Evolutionary conservation across 2,888 invertebrate species (phyloP).

Genomic region (Neoaliturus tenellus): DNA sequence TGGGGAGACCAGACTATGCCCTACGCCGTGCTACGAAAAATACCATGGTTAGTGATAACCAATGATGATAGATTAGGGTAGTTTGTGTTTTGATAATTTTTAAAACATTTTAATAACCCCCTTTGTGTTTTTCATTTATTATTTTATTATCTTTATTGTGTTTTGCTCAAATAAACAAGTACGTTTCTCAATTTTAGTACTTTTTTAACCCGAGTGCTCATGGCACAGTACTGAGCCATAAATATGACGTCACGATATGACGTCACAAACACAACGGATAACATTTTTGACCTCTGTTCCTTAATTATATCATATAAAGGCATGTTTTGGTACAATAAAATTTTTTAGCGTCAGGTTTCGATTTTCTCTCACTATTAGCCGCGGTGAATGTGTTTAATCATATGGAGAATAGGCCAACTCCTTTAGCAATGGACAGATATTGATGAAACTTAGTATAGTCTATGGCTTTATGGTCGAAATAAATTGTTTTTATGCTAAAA

Average conservation of each 20-base stretch:
- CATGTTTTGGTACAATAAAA: background rate
- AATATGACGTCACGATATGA: background rate
- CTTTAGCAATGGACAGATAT: too few relatives aligned
- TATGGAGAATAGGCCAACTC: too few relatives aligned
- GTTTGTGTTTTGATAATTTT: background rate
- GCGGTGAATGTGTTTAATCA: background rate
- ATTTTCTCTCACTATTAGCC: background rate
- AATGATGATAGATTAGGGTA: background rate
- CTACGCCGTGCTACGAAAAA: slow-evolving; percentile 8
- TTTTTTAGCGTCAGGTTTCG: background rate
- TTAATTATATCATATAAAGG: background rate
- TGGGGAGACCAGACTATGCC: background rate
- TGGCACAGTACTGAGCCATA: background rate
- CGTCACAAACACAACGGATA: background rate
- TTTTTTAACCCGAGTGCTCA: background rate
- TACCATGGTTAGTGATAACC: background rate
- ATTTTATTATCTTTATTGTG: background rate
- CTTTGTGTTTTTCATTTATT: background rate
- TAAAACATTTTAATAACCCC: background rate
- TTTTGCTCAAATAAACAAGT: background rate
- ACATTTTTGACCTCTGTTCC: background rate
- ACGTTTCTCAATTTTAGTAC: background rate
- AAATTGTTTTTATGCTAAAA: too few relatives aligned
- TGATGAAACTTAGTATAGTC: too few relatives aligned
- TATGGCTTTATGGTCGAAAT: too few relatives aligned